Evolutionary conservation across 2,888 invertebrate species (phyloP).

Genomic region (Lithodes maja): DNA sequence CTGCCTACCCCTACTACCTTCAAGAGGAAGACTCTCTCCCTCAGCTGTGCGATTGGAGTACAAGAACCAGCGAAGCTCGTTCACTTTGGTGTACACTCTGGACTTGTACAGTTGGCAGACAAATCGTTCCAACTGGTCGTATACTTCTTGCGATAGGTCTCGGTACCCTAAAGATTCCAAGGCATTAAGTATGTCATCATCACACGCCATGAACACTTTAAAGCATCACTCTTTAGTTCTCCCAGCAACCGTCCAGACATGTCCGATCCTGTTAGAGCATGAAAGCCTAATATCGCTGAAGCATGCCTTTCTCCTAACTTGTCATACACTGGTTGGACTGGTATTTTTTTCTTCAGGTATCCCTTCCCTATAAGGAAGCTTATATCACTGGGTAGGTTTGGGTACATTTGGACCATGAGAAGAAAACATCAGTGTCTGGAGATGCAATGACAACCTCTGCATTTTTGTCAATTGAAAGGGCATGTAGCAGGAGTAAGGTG

Average conservation of each 20-base stretch:
- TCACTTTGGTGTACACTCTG: conserved; percentile 22
- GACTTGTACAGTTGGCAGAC: conserved; percentile 26
- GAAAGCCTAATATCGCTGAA: conserved; percentile 29
- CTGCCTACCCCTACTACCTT: too few species aligned
- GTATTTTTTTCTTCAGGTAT: conserved; percentile 19
- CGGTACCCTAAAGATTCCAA: not conserved
- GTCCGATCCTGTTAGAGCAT: conserved; percentile 29
- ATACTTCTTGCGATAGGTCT: not conserved
- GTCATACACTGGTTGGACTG: not conserved
- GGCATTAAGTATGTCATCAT: conserved; percentile 27
- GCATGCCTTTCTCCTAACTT: conserved; percentile 19
- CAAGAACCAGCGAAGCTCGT: conserved; percentile 27
- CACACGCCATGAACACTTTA: conserved; percentile 30
- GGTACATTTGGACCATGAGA: conserved; percentile 25
- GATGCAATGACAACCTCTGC: conserved; percentile 30
- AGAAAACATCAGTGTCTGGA: conserved; percentile 26
- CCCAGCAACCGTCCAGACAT: conserved; percentile 39
- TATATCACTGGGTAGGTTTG: not conserved
- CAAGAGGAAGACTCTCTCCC: conserved; percentile 37
- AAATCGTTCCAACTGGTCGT: conserved; percentile 23
- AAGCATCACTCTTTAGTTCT: conserved; percentile 39
- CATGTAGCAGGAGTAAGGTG: not conserved
- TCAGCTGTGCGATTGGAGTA: conserved; percentile 25
- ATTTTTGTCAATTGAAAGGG: not conserved
- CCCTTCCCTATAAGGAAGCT: conserved; percentile 21